These are phyloP conservation scores for Branchinecta sandiegonensis DNA, from an alignment of 2,888 invertebrate genomes.

Conservation along the genomic window DNA sequence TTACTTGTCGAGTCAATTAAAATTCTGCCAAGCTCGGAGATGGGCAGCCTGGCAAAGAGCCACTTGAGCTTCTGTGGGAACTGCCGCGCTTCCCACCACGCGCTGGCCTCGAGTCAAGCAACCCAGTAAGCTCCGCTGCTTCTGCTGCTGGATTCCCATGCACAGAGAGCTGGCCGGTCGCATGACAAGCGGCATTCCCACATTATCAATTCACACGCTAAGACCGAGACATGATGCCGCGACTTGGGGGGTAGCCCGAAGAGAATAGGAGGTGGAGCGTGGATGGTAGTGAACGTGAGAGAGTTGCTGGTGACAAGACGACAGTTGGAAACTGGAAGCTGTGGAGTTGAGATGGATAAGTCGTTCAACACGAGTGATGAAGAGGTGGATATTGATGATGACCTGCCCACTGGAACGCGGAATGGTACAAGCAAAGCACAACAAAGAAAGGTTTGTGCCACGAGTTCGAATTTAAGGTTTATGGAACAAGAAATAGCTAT, in stretches of 20 bases:
- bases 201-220: conserved; percentile 15
- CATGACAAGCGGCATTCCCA: conserved; percentile 4
- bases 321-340: neutral
- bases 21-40: too few relatives aligned
- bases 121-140: neutral
- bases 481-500: too few relatives aligned
- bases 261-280: neutral
- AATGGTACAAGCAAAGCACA: conserved; percentile 48
- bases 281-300: too few relatives aligned
- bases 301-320: too few relatives aligned
- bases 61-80: conserved; percentile 10
- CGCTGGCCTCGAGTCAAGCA: conserved; percentile 14
- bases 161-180: neutral
- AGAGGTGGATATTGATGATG: conserved; percentile 4
- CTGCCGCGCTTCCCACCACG: neutral
- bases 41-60: neutral
- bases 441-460: conserved; percentile 45
- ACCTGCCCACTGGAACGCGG: neutral
- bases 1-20: too few relatives aligned
- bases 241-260: conserved; percentile 8
- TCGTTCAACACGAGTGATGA: neutral
- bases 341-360: conserved; percentile 5
- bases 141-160: neutral
- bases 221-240: conserved; percentile 6
- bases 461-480: neutral